Base-by-base conservation (phyloP, 2,888 invertebrate species). In the Cenopis cana region DNA sequence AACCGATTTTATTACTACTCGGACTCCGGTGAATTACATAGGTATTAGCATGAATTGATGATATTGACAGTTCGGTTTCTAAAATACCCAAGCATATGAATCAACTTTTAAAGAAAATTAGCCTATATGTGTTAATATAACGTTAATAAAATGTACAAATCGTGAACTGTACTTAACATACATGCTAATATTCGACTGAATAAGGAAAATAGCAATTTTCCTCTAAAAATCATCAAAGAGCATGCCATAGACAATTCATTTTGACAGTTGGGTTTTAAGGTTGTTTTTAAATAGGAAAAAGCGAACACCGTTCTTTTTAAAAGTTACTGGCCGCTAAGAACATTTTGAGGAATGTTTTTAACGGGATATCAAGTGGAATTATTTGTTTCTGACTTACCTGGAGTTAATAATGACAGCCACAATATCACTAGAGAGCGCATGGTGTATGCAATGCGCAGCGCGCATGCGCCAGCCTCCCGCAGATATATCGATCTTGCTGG, bases 381-480 rank as follows among this genome's bases (percentile, higher is more conserved):
- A 60, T 60, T 77, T 79, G 77, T 80, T 86, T 85, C 81, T n/a
- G 82, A 90, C 93, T 77, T 89, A 93, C 93, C 92, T 87, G 88
- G 82, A 75, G 81, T 77, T 68, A 92, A 80, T 70, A 92, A 80
- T 84, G 87, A 84, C 80, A 92, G 82, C 80, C 84, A 84, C 85
- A 93, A 82, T 70, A 91, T 84, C 79, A 91, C 77, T 81, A 89
- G 85, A 84, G 85, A 83, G 84, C 89, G 88, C 93, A 93, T 93
- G 88, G 79, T 89, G 88, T 82, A 81, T 75, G 82, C 74, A 82
- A 80, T 85, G 80, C 80, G 78, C 75, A 76, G 68, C 74, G 90
- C 92, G 93, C 93, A 92, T 89, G 91, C 77, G 78, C 83, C 89
- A 91, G 92, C 88, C 75, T 92, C 91, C 82, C 75, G 49, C 49